Evolutionary conservation across 35 echinoderm and acorn worm species (phyloP).

Genomic region (Hemicentrotus pulcherrimus): DNA sequence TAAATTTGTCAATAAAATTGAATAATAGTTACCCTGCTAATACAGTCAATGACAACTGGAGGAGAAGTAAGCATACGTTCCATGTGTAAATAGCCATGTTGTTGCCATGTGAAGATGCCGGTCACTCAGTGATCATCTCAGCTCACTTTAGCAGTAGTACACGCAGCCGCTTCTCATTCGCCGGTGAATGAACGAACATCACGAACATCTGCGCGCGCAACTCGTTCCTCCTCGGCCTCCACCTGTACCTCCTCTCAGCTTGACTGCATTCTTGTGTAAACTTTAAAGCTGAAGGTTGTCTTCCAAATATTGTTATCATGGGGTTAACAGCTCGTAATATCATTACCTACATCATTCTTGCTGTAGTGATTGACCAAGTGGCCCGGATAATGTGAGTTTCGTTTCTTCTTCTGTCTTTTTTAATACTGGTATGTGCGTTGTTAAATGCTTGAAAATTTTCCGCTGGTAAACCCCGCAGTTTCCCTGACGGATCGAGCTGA

Average conservation of each 20-base stretch:
- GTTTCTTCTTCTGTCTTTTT: neutral
- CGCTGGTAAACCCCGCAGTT: neutral
- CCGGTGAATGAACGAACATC: neutral
- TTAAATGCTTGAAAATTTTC: neutral
- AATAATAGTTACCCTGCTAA: constrained; percentile 73
- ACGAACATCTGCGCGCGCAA: neutral
- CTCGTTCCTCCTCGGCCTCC: neutral
- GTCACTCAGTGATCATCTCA: neutral
- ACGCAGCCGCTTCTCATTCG: neutral
- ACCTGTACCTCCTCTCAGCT: neutral
- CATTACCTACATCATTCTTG: neutral
- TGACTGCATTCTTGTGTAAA: neutral
- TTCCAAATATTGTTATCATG: neutral
- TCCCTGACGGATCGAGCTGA: neutral
- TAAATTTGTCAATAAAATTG: constrained; percentile 17
- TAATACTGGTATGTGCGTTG: neutral
- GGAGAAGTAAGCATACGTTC: constrained; percentile 58
- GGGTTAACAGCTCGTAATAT: neutral
- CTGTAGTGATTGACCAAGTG: neutral
- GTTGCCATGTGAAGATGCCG: neutral
- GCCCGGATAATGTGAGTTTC: neutral
- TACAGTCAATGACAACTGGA: constrained; percentile 71
- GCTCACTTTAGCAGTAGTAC: neutral
- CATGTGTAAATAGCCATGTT: constrained; percentile 75
- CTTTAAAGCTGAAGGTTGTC: neutral